Percentiles rank a stretch among this genome's conserved stretches.
Conservation (phyloP, 2,113 vertebrate species). For the Periophthalmus modestus region DNA sequence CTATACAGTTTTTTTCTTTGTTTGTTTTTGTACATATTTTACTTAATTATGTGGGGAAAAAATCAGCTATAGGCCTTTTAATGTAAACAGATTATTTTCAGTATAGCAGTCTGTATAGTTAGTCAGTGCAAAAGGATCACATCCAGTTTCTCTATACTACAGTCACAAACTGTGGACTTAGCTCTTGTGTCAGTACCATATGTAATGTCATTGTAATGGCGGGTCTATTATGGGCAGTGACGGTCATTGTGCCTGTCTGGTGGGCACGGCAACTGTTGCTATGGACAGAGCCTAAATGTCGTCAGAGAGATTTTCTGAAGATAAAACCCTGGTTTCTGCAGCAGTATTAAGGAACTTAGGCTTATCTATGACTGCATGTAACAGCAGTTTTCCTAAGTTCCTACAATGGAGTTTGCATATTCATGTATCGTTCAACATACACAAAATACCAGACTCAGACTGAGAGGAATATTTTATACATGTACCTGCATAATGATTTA, state of each 20-base stretch:
- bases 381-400: not conserved
- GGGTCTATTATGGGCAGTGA: slow-evolving; percentile 35
- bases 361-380: not conserved
- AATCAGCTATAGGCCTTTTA: not conserved
- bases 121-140: too few species aligned
- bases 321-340: slow-evolving; percentile 35
- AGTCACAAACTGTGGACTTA: not conserved
- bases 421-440: too few species aligned
- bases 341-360: not conserved
- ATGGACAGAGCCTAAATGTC: slow-evolving; percentile 53
- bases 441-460: not conserved
- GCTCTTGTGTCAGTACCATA: slow-evolving; percentile 15
- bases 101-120: too few species aligned
- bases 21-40: too few species aligned
- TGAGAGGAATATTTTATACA: not conserved
- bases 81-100: not conserved
- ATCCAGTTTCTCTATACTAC: not conserved
- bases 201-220: slow-evolving; percentile 27
- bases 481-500: not conserved
- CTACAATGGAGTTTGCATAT: not conserved
- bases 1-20: too few species aligned
- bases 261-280: slow-evolving; percentile 60
- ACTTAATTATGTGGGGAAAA: too few species aligned
- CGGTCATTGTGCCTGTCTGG: slow-evolving; percentile 33
- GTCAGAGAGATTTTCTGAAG: slow-evolving; percentile 48